Evolutionary conservation across 2,113 vertebrate genomes (phyloP).

Genomic region (Siphamia tubifer): DNA sequence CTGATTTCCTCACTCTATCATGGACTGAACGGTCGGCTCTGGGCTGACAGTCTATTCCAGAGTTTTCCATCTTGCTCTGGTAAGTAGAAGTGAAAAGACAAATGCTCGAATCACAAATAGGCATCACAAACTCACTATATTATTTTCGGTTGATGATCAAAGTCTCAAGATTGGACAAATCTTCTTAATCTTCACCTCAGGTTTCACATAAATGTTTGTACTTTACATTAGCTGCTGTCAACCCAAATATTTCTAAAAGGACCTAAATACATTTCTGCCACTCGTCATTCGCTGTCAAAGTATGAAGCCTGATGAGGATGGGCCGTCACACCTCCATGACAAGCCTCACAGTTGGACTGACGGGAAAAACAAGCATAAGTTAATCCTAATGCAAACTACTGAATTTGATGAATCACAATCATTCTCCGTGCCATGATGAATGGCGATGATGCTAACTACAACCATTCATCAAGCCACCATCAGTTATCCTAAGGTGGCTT

Average conservation of each 20-base stretch:
- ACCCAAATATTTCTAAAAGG: neutral
- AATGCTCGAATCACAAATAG: slow-evolving; percentile 18
- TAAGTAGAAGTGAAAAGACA: slow-evolving; percentile 15
- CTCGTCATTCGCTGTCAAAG: slow-evolving; percentile 41
- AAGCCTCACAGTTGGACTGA: slow-evolving; percentile 21
- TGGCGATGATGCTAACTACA: slow-evolving; percentile 64
- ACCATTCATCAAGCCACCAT: slow-evolving; percentile 68
- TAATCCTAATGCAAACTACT: slow-evolving; percentile 52
- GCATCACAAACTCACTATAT: neutral
- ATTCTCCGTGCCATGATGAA: slow-evolving; percentile 49
- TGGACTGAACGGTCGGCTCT: slow-evolving; percentile 33
- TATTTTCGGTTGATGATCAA: slow-evolving; percentile 10
- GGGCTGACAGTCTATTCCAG: slow-evolving; percentile 52
- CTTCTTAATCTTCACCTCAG: neutral
- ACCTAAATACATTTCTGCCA: slow-evolving; percentile 32
- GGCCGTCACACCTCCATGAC: slow-evolving; percentile 25
- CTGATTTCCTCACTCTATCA: slow-evolving; percentile 55
- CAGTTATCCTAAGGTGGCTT: slow-evolving; percentile 71
- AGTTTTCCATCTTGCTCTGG: slow-evolving; percentile 42
- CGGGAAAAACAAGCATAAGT: slow-evolving; percentile 49
- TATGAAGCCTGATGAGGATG: slow-evolving; percentile 29
- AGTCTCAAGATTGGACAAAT: neutral
- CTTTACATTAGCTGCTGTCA: neutral
- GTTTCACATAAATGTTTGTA: neutral
- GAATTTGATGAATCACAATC: slow-evolving; percentile 63